Base-by-base conservation (phyloP, 2,797 vertebrate species). In the Gephyroberyx darwinii region DNA sequence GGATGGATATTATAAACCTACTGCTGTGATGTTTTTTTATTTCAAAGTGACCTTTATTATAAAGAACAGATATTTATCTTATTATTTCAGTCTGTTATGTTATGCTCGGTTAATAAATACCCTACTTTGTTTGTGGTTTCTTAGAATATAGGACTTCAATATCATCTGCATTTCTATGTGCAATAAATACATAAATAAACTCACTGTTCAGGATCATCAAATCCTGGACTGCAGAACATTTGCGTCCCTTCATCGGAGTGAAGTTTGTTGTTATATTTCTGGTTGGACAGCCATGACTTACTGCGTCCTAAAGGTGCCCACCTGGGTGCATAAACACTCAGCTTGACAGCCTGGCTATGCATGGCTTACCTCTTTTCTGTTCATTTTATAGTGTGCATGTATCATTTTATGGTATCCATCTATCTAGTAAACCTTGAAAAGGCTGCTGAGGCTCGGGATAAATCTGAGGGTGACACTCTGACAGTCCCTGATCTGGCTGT, bases 351-450 rank as follows among this genome's bases (percentile, higher is more conserved):
- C 69, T 0, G 60, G 77, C 84, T 67, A 64, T 79, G 84, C 86
- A 76, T 57, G 77, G 81, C 84, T 85, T 63, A 68, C 79, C 65
- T 35, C 82, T 76, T 68, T 77, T 82, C 79, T 81, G 67, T 80
- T 90, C 80, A 54, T 79, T 88, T 88, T 86, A 87, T 77, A 66
- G 84, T 5, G 51, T 58, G 77, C 83, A 79, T 87, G 83, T 75
- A 80, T 90, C 84, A 82, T 79, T 86, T 86, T 75, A 80, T 85
- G 81, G 83, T 83, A 75, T 69, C 85, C 85, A 89, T 91, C 88
- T 81, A 81, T 90, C 82, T 85, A 53, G 58, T 76, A 85, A 87
- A 88, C 90, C 89, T 88, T 88, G 89, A 88, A 77, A 84, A 83
- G 85, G 82, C 84, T 76, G 87, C 67, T 71, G 77, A 86, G 76